A percentile compares a stretch with the other conserved stretches of the same genome.
Evolutionary conservation across 2,888 invertebrate species (phyloP).

Genomic region (Lochmaea capreae): DNA sequence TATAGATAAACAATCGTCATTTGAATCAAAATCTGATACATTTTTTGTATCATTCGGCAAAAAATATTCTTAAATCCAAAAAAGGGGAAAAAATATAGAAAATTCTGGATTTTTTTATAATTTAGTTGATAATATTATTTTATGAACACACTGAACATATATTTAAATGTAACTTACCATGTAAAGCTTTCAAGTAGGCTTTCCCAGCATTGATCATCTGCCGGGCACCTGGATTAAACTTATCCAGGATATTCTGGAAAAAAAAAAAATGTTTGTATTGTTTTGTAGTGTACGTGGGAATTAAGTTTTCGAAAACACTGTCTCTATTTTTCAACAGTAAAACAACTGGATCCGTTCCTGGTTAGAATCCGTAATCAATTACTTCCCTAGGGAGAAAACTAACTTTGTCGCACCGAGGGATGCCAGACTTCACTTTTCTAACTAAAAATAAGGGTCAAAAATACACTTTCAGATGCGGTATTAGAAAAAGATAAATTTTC

Average conservation of each 20-base stretch:
- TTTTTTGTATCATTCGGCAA: background rate
- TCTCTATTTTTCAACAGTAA: background rate
- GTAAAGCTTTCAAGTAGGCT: conserved; percentile 93
- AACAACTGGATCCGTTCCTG: background rate
- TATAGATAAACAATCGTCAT: too few relatives aligned
- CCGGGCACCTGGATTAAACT: conserved; percentile 94
- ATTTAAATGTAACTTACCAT: conserved; percentile 75
- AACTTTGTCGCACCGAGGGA: conserved; percentile 19
- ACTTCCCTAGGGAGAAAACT: conserved; percentile 10
- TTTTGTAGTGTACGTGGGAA: background rate
- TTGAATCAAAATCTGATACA: background rate
- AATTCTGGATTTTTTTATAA: too few relatives aligned
- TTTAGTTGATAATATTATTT: too few relatives aligned
- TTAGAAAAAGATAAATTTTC: conserved; percentile 5
- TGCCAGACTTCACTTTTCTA: conserved; percentile 4
- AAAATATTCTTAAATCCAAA: too few relatives aligned
- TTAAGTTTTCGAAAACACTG: too few relatives aligned
- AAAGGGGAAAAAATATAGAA: too few relatives aligned
- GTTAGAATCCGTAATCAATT: conserved; percentile 8
- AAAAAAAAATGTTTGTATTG: background rate
- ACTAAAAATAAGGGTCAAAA: conserved; percentile 16
- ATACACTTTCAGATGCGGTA: background rate
- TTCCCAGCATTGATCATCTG: conserved; percentile 95
- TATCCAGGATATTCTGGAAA: conserved; percentile 94
- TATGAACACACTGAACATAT: too few relatives aligned